Evolutionary conservation across 2,113 vertebrate genomes (phyloP).

Genomic region (Ophthalmolycus amberensis): DNA sequence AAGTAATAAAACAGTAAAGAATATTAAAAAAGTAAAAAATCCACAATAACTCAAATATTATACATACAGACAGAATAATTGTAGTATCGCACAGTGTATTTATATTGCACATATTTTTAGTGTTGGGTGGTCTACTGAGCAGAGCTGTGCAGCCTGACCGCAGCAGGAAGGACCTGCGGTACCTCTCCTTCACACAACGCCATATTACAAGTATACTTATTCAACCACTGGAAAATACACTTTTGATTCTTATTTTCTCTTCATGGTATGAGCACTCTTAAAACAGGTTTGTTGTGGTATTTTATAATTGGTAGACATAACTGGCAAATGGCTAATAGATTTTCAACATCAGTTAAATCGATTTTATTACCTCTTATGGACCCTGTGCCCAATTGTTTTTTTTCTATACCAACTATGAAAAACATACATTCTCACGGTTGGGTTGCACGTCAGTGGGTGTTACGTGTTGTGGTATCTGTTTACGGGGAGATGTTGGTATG

Average conservation of each 20-base stretch:
- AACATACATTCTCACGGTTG: constrained; percentile 31
- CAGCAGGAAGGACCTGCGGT: too few species aligned
- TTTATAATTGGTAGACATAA: neutral
- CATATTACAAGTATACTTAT: neutral
- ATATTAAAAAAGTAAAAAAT: too few species aligned
- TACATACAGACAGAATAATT: too few species aligned
- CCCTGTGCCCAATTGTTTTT: neutral
- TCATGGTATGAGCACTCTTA: neutral
- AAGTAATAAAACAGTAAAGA: too few species aligned
- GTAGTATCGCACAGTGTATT: too few species aligned
- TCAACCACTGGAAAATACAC: neutral
- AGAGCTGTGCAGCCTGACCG: too few species aligned
- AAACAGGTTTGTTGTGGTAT: neutral
- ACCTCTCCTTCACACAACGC: too few species aligned
- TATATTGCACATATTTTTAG: too few species aligned
- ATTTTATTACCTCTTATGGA: neutral
- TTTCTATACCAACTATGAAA: neutral
- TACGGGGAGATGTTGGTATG: constrained; percentile 38
- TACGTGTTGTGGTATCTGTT: constrained; percentile 44
- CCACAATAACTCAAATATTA: too few species aligned
- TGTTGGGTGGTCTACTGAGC: too few species aligned
- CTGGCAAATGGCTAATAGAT: neutral
- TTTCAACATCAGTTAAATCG: neutral
- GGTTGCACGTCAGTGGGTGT: constrained; percentile 8
- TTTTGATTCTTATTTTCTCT: neutral